Evolutionary conservation across 2,888 invertebrate species (phyloP).

Genomic region (Hydrotaea diabolus): DNA sequence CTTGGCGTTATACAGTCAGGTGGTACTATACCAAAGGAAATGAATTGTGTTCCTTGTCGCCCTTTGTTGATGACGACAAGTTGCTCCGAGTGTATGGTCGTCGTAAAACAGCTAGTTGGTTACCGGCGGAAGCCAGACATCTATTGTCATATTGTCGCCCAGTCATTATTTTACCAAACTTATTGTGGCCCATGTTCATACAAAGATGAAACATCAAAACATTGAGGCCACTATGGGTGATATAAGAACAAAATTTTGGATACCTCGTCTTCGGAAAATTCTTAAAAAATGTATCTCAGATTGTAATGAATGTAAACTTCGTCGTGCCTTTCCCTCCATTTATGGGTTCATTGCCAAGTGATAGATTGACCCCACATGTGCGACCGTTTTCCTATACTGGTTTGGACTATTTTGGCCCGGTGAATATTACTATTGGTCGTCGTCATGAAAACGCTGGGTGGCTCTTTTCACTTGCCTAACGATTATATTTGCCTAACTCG

Average conservation of each 20-base stretch:
- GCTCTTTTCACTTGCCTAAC: slow-evolving; percentile 64
- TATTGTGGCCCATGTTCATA: background rate
- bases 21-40: background rate
- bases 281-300: slow-evolving; percentile 25
- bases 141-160: background rate
- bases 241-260: slow-evolving; percentile 27
- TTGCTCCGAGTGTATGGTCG: slow-evolving; percentile 45
- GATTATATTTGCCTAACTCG: slow-evolving; percentile 40
- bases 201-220: slow-evolving; percentile 57
- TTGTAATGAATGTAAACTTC: slow-evolving; percentile 46
- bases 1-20: background rate
- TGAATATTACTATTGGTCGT: slow-evolving; percentile 64
- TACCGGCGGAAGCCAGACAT: slow-evolving; percentile 50
- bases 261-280: slow-evolving; percentile 31
- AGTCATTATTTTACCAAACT: background rate
- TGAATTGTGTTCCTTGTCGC: background rate
- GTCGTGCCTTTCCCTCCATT: slow-evolving; percentile 53
- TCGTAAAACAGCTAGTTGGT: slow-evolving; percentile 56
- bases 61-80: slow-evolving; percentile 6
- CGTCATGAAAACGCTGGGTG: slow-evolving; percentile 63
- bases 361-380: background rate
- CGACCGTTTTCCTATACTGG: no score
- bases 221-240: slow-evolving; percentile 57
- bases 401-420: slow-evolving; percentile 63
- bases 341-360: no score